Percentiles rank a stretch among this genome's conserved stretches.
Evolutionary conservation across 2,797 vertebrate genomes (phyloP).

Genomic region (Erpetoichthys calabaricus): DNA sequence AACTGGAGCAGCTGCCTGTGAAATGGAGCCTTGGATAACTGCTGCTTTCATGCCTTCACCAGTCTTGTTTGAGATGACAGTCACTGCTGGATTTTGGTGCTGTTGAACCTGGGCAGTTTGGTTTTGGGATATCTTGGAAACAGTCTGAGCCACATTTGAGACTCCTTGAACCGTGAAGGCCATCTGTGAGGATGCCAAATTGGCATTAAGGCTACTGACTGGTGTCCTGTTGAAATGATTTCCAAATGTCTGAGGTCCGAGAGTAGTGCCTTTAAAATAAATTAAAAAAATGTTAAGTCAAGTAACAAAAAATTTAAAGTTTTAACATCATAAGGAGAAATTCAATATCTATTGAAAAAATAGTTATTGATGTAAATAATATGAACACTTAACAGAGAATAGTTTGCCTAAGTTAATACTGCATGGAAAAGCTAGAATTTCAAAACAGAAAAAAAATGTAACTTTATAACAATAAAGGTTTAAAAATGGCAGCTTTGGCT

Average conservation of each 20-base stretch:
- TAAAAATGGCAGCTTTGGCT: too few species aligned
- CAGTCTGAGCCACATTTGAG: slow-evolving; percentile 57
- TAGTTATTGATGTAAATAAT: too few species aligned
- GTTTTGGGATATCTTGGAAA: slow-evolving; percentile 62
- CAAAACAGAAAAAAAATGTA: too few species aligned
- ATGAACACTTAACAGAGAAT: too few species aligned
- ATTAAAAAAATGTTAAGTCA: slow-evolving; percentile 17
- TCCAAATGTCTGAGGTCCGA: slow-evolving; percentile 56
- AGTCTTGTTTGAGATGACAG: slow-evolving; percentile 60
- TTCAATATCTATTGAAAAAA: too few species aligned
- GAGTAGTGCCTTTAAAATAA: slow-evolving; percentile 39
- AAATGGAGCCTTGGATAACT: slow-evolving; percentile 68
- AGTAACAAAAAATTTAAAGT: slow-evolving; percentile 17
- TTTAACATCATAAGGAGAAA: neutral
- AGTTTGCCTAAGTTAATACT: too few species aligned
- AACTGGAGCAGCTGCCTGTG: slow-evolving; percentile 52
- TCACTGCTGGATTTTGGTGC: slow-evolving; percentile 56
- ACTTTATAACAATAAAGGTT: too few species aligned
- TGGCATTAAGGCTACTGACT: slow-evolving; percentile 51
- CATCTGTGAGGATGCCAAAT: slow-evolving; percentile 61
- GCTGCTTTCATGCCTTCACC: slow-evolving; percentile 65
- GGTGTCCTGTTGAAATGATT: slow-evolving; percentile 65
- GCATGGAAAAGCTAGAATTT: too few species aligned
- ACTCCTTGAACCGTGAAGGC: slow-evolving; percentile 70
- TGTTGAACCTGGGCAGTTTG: slow-evolving; percentile 57